Percentiles rank a stretch among this genome's conserved stretches.
phyloP scores from a whole-genome alignment of 2,797 vertebrate species.

The Columba guinea region DNA sequence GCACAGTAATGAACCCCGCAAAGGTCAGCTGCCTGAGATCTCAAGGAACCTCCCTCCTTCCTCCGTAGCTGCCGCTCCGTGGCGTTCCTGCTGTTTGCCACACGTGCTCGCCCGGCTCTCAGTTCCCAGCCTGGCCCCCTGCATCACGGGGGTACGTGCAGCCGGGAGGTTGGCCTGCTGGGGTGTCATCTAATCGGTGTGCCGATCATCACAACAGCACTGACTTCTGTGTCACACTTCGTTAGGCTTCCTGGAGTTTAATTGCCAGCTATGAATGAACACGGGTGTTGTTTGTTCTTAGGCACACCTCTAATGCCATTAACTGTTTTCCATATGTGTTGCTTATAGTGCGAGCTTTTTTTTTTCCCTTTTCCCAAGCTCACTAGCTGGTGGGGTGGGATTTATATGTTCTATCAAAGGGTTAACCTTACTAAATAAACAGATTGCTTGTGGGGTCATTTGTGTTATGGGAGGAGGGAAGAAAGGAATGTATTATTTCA shows the following conservation, averaged over 20 bases:
- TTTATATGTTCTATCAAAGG: neutral
- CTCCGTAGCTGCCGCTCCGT: neutral
- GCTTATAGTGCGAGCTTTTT: neutral
- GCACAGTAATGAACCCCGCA: constrained; percentile 6
- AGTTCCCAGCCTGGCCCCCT: neutral
- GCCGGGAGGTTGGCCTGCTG: constrained; percentile 19
- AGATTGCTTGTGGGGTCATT: neutral
- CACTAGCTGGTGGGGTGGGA: neutral
- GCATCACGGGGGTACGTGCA: neutral
- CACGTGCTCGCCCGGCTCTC: neutral
- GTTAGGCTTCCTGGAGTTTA: neutral
- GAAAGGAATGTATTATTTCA: neutral
- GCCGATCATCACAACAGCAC: neutral
- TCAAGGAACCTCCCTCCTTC: neutral
- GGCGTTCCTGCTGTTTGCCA: neutral
- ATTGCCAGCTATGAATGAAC: neutral
- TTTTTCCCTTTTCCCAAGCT: neutral
- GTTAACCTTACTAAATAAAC: neutral
- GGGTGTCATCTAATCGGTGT: neutral
- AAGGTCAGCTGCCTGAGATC: constrained; percentile 38
- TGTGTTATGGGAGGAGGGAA: neutral
- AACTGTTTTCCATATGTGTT: neutral
- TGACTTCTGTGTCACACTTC: neutral
- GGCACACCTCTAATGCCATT: neutral
- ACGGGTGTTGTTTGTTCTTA: neutral